A percentile compares a stretch with the other conserved stretches of the same genome.
phyloP scores from a whole-genome alignment of 2,113 vertebrate species.

The Chloropsis cyanopogon region DNA sequence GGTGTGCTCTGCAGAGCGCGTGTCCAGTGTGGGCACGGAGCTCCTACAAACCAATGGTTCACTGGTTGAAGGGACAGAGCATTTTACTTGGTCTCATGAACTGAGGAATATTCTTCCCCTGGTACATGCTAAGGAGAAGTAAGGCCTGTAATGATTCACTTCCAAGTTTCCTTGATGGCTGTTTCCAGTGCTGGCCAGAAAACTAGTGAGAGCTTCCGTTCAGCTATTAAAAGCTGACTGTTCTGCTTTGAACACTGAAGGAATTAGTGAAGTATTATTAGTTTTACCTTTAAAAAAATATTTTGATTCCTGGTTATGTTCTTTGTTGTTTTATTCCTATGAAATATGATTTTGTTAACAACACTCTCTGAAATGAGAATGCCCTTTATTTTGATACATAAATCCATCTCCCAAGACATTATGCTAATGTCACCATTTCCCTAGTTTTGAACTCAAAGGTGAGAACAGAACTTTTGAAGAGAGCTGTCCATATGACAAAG shows the following conservation, averaged over 20 bases:
- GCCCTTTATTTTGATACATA: background rate
- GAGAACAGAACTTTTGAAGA: conserved; percentile 14
- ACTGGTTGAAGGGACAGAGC: background rate
- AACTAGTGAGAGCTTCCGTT: background rate
- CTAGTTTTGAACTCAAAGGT: conserved; percentile 12
- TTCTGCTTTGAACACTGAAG: background rate
- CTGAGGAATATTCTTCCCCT: background rate
- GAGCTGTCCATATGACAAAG: background rate
- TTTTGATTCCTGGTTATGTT: background rate
- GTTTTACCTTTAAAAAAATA: background rate
- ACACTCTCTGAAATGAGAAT: background rate
- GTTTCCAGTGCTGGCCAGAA: background rate
- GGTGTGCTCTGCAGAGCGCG: fast-evolving
- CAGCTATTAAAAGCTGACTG: background rate
- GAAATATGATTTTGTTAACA: background rate
- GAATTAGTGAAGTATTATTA: background rate
- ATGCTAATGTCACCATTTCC: background rate
- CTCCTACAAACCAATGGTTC: background rate
- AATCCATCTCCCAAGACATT: background rate
- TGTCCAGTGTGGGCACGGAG: background rate
- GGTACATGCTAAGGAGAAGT: background rate
- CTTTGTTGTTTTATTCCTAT: background rate
- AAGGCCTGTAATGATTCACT: background rate
- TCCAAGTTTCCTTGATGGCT: background rate
- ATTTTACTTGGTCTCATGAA: background rate